phyloP scores from a whole-genome alignment of 2,113 vertebrate genomes.

The Malurus cyaneus region DNA sequence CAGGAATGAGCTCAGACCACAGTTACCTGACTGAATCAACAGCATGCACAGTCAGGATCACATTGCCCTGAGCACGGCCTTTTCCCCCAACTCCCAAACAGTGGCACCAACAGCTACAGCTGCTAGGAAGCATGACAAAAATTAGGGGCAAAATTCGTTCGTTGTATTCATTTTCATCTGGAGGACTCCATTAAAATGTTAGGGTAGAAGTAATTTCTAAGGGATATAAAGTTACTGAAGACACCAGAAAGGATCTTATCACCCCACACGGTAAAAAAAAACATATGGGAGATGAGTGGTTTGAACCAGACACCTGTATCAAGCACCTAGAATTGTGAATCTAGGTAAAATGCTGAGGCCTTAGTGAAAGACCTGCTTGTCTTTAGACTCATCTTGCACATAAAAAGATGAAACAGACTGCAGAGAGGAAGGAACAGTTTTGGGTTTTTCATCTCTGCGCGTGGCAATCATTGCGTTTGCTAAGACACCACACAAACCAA shows the following conservation, averaged over 20 bases:
- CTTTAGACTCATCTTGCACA: not conserved
- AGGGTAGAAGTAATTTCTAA: not conserved
- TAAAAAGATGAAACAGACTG: not conserved
- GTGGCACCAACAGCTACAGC: not conserved
- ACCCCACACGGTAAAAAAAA: not conserved
- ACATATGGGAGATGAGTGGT: not conserved
- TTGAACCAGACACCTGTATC: not conserved
- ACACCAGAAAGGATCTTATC: not conserved
- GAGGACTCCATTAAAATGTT: not conserved
- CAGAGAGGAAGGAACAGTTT: not conserved
- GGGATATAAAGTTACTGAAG: not conserved
- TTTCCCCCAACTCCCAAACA: not conserved
- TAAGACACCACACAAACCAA: not conserved
- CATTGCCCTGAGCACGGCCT: fast-evolving
- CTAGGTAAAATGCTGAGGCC: not conserved
- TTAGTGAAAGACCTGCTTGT: not conserved
- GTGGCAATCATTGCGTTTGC: not conserved
- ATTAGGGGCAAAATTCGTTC: not conserved
- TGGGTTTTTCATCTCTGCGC: not conserved
- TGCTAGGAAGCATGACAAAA: not conserved
- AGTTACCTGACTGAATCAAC: not conserved
- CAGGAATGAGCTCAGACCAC: not conserved
- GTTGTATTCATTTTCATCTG: not conserved
- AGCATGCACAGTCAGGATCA: not conserved
- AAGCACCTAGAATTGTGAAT: not conserved